Base-by-base conservation (phyloP, 30 jellyfish, hydroid and myxozoan genomes). In the Hydractinia symbiolongicarpus region DNA sequence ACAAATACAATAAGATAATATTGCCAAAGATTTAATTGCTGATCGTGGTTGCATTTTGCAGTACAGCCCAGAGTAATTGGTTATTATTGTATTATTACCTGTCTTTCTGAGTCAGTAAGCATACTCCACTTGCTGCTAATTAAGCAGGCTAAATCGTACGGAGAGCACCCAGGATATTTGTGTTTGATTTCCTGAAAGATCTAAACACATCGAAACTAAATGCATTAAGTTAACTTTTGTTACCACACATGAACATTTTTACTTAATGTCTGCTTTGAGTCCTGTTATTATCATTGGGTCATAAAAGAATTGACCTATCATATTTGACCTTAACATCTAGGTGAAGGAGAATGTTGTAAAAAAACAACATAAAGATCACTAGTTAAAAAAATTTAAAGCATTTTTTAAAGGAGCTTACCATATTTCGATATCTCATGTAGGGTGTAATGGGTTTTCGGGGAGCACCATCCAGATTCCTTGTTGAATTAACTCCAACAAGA, bases 111-210 rank as follows among this genome's bases (percentile, higher is more conserved):
- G 67, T 71, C 80, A 14, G 80, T 71, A 8, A 71, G 50, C 80
- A n/a, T 71, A 50, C 80, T 71, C 80, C 80, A 71, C 50, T 71
- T 71, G 50, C 80, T 71, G 80, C 80, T 71, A 8, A 71, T 71
- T 58, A 71, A 71, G 50, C 80, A 71, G 9, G 80, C 80, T 19
- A 71, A 53, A 71, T 71, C 80, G 3, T 71, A 71, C 7, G 80
- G 80, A 19, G 80, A 71, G 50, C 80, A 71, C 30, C 80, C 80
- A n/a, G 80, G 80, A 50, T 71, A 71, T 71, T 71, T 71, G 80
- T 71, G 80, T 15, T 71, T 71, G 80, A 71, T 71, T 50, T 71
- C 80, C 67, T 71, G 60, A 71, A 71, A 71, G 9, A 71, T 71
- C 80, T 71, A 71, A 53, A 71, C 7, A 58, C 9, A 64, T 64